A percentile compares a stretch with the other conserved stretches of the same genome.
phyloP scores from a whole-genome alignment of 2,888 invertebrate genomes.

The Eupithecia pulchellata region DNA sequence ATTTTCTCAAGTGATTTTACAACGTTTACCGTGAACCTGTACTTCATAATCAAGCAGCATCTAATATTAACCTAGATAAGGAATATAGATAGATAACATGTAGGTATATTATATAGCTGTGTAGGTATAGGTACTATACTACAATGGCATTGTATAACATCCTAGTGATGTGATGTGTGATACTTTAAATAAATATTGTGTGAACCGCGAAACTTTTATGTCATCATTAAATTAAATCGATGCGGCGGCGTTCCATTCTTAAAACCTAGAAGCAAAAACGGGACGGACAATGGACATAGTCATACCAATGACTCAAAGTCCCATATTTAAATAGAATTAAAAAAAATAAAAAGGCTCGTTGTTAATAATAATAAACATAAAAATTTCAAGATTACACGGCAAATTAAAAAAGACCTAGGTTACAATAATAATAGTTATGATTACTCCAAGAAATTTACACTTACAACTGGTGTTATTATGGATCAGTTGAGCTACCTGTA shows the following conservation, averaged over 20 bases:
- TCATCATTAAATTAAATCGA: constrained; percentile 27
- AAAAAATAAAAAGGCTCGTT: too few species aligned
- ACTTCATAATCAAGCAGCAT: background rate
- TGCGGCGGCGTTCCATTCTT: constrained; percentile 10
- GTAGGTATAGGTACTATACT: background rate
- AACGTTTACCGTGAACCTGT: background rate
- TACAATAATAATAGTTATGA: background rate
- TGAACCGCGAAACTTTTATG: constrained; percentile 25
- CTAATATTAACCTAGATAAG: background rate
- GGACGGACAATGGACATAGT: too few species aligned
- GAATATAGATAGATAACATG: background rate
- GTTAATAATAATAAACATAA: background rate
- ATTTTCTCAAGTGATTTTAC: background rate
- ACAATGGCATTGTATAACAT: background rate
- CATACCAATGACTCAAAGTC: too few species aligned
- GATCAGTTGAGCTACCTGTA: too few species aligned
- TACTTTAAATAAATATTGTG: background rate
- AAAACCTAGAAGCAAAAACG: background rate
- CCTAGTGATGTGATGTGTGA: background rate
- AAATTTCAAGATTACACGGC: background rate
- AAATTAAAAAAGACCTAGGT: background rate
- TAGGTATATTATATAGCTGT: background rate
- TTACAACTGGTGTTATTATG: too few species aligned
- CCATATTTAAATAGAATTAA: too few species aligned
- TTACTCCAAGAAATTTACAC: background rate